A percentile compares a stretch with the other conserved stretches of the same genome.
Conservation (phyloP, 1,140 invertebrate genomes). For the Patella vulgata region DNA sequence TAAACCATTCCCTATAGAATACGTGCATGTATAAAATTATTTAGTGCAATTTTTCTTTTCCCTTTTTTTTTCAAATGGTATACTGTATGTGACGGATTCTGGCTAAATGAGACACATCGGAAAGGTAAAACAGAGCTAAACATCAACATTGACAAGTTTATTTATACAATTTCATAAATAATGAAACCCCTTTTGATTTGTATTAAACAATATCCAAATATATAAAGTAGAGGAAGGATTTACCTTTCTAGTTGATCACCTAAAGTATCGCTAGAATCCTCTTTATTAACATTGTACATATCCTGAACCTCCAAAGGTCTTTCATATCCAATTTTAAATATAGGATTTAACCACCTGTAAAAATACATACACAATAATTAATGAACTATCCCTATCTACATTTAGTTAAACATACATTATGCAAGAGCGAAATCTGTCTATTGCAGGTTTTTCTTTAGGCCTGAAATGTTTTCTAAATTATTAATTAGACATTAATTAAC, state of each 20-base stretch:
- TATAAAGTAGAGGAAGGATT: not conserved
- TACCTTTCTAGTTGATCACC: slow-evolving; percentile 53
- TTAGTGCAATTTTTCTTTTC: too few species aligned
- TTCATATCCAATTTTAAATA: slow-evolving; percentile 56
- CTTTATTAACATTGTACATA: slow-evolving; percentile 56
- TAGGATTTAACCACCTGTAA: slow-evolving; percentile 59
- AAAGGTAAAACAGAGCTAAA: not conserved
- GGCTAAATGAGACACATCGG: too few species aligned
- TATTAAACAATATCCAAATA: not conserved
- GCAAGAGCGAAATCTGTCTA: too few species aligned
- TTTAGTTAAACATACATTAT: too few species aligned
- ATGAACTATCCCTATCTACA: too few species aligned
- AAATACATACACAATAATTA: slow-evolving; percentile 4
- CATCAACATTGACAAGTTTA: not conserved
- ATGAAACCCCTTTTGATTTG: not conserved
- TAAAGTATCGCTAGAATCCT: slow-evolving; percentile 53
- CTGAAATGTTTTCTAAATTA: too few species aligned
- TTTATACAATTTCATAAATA: not conserved
- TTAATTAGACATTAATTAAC: too few species aligned
- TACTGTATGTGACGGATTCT: too few species aligned
- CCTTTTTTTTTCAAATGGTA: too few species aligned
- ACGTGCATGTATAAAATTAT: too few species aligned
- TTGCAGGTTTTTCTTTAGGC: too few species aligned
- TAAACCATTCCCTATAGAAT: slow-evolving; percentile 60
- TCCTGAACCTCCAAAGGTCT: slow-evolving; percentile 52